Conservation (phyloP, 2,113 vertebrate genomes). For the Mesocricetus auratus region DNA sequence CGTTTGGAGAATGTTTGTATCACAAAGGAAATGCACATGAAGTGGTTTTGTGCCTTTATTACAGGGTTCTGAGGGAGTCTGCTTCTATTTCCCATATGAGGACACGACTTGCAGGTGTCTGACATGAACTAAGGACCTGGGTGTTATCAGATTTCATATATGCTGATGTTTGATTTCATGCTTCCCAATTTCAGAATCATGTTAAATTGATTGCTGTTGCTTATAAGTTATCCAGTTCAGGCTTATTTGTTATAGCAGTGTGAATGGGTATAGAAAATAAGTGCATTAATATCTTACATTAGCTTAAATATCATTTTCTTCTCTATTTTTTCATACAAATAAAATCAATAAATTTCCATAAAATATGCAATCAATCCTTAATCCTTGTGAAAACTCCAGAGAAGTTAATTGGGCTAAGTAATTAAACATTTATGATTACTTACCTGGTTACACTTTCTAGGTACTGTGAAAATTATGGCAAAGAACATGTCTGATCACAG, state of each 20-base stretch:
- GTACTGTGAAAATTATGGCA: background rate
- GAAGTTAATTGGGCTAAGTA: conserved; percentile 26
- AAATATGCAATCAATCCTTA: background rate
- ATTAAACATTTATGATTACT: conserved; percentile 47
- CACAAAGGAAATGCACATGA: background rate
- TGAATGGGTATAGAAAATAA: background rate
- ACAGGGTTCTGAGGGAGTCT: background rate
- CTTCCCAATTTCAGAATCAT: background rate
- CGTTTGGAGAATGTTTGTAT: background rate
- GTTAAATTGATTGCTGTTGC: background rate
- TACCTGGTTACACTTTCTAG: background rate
- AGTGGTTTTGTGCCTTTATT: background rate
- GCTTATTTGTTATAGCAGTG: background rate
- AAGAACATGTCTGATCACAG: background rate
- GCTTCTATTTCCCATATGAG: background rate
- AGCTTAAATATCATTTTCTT: background rate
- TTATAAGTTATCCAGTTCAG: no score
- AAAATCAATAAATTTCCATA: background rate
- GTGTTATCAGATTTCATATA: background rate
- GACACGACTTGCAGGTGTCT: no score
- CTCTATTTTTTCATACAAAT: background rate
- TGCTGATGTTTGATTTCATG: background rate
- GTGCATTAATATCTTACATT: background rate
- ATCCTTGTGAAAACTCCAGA: background rate
- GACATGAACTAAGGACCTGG: background rate